These are phyloP conservation scores for Brassicogethes aeneus DNA, from an alignment of 2,888 invertebrate genomes.

Conservation along the genomic window DNA sequence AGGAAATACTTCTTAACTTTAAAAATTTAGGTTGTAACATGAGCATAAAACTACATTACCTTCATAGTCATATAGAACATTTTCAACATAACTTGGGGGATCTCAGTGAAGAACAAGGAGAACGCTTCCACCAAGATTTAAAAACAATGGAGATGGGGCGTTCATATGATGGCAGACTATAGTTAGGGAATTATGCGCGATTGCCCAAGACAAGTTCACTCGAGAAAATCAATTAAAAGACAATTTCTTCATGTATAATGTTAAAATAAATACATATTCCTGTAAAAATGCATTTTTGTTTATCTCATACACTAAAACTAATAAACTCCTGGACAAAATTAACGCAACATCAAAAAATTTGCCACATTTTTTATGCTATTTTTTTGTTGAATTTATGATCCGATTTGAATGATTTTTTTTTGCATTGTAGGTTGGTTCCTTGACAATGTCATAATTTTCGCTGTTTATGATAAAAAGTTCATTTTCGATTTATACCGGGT, in stretches of 20 bases:
- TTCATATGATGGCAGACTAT: conserved; percentile 31
- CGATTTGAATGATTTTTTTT: too few species aligned
- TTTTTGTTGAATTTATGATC: too few species aligned
- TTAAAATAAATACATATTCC: neutral
- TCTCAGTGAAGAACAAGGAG: conserved; percentile 31
- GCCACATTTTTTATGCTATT: too few species aligned
- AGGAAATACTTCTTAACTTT: conserved; percentile 4
- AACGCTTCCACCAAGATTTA: conserved; percentile 35
- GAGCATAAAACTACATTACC: conserved; percentile 31
- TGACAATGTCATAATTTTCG: too few species aligned
- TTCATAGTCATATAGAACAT: conserved; percentile 29
- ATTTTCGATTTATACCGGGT: too few species aligned
- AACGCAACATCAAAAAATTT: too few species aligned
- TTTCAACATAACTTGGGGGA: conserved; percentile 33
- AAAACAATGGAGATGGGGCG: conserved; percentile 26
- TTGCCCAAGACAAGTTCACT: neutral
- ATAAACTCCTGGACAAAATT: too few species aligned
- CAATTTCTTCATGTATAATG: neutral
- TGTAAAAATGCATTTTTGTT: neutral
- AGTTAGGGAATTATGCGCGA: conserved; percentile 10
- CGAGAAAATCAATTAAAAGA: conserved; percentile 2
- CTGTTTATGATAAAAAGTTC: too few species aligned
- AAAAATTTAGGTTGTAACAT: conserved; percentile 22
- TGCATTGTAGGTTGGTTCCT: too few species aligned
- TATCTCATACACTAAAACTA: neutral